These are phyloP conservation scores for Polymixis flavicincta DNA, from an alignment of 2,888 invertebrate genomes.

Conservation along the genomic window DNA sequence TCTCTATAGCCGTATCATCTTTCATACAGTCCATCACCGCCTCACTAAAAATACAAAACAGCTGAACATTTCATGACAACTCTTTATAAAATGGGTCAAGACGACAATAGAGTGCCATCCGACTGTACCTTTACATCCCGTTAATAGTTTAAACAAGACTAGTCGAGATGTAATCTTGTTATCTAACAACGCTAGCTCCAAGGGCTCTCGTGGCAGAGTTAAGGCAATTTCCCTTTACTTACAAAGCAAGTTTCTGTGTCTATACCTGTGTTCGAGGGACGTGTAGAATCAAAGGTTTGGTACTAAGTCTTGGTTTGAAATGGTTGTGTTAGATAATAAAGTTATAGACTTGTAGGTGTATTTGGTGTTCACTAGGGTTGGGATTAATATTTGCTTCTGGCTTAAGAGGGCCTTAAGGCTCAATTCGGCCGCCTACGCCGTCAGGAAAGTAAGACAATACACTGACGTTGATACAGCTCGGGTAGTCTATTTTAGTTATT, in stretches of 20 bases:
- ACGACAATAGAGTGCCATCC: slow-evolving; percentile 60
- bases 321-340: slow-evolving; percentile 36
- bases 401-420: neutral
- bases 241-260: slow-evolving; percentile 65
- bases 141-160: slow-evolving; percentile 83
- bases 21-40: neutral
- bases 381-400: slow-evolving; percentile 15
- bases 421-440: no score
- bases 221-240: slow-evolving; percentile 83
- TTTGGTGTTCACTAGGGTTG: neutral
- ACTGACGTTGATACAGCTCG: no score
- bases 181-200: slow-evolving; percentile 82
- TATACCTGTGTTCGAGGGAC: slow-evolving; percentile 31
- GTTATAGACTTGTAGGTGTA: slow-evolving; percentile 14
- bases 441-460: no score
- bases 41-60: slow-evolving; percentile 17
- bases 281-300: slow-evolving; percentile 28
- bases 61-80: slow-evolving; percentile 33
- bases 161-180: slow-evolving; percentile 84
- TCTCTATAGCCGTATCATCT: neutral
- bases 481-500: no score
- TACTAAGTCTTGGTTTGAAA: slow-evolving; percentile 36
- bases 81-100: slow-evolving; percentile 47
- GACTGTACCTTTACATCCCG: slow-evolving; percentile 69
- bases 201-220: slow-evolving; percentile 81